Base-by-base conservation (phyloP, 2,797 vertebrate genomes). In the Karalla daura region DNA sequence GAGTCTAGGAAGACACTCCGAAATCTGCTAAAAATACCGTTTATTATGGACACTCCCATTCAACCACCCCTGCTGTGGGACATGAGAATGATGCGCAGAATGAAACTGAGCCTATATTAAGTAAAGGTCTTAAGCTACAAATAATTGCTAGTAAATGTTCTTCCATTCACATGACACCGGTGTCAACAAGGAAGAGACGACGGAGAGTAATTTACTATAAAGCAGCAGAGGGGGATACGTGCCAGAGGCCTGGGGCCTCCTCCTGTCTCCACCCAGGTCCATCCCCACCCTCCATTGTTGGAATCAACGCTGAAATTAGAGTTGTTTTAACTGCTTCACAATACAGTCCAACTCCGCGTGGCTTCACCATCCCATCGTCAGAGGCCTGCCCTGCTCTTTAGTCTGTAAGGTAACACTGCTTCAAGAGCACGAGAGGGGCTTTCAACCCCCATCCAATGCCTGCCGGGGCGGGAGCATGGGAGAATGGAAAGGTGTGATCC, bases 401-500 rank as follows among this genome's bases (percentile, higher is more conserved):
- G 63, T 83, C 54, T 65, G 71, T 80, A 63, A 86, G 83, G 82
- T 36, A 79, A 84, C 59, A 79, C 50, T 39, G 35, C 63, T 69
- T 61, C 25, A 77, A 64, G 62, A 60, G 62, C 1, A 25, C 66
- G 54, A 66, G 36, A 55, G 53, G 36, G 25, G 69, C 54, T 61
- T 77, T 79, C 68, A 74, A 40, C 56, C 44, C 52, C 30, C 43
- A 56, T 43, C 11, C 2, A 27, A 72, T 28, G 27, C 7, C 40
- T 8, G 23, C 11, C 21, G 21, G 15, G 10, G 41, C 32, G 35
- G 39, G 44, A 46, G 15, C 13, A 50, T 8, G 44, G 20, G 13
- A 53, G 18, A 56, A 56, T 49, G 55, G 60, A 14, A 28, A 62
- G 45, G 63, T 59, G 56, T 58, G 60, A 70, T 54, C 47, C n/a